These are phyloP conservation scores for Dusona sp. DNA, from an alignment of 2,888 invertebrate genomes.

Conservation along the genomic window DNA sequence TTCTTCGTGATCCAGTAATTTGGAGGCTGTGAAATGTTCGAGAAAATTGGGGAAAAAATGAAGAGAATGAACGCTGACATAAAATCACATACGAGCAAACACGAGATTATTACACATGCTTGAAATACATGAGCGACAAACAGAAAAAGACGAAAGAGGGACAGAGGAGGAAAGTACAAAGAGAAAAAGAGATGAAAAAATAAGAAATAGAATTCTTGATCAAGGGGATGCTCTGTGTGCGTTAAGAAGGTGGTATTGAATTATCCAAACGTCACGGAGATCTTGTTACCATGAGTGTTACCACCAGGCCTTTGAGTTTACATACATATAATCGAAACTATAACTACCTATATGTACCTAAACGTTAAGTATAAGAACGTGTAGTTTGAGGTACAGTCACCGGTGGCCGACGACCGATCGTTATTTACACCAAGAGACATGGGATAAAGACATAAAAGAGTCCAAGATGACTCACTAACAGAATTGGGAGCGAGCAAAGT, in stretches of 20 bases:
- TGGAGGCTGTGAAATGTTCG: not conserved
- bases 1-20: not conserved
- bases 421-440: constrained; percentile 48
- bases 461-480: not conserved
- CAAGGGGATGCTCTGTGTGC: constrained; percentile 20
- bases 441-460: constrained; percentile 44
- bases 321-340: not conserved
- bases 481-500: not conserved
- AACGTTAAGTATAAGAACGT: not conserved
- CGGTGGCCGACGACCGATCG: constrained; percentile 47
- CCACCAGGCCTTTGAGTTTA: constrained; percentile 21
- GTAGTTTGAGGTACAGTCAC: constrained; percentile 33
- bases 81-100: not conserved
- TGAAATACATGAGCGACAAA: not conserved
- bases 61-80: not conserved
- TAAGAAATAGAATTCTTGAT: constrained; percentile 50
- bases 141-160: not conserved
- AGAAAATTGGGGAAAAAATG: not conserved
- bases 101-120: not conserved
- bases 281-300: constrained; percentile 57
- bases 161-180: not conserved
- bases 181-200: constrained; percentile 27
- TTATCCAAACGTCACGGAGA: constrained; percentile 62
- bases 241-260: constrained; percentile 49
- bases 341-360: not conserved